phyloP scores from a whole-genome alignment of 2,113 vertebrate genomes.

The Poicephalus gulielmi region DNA sequence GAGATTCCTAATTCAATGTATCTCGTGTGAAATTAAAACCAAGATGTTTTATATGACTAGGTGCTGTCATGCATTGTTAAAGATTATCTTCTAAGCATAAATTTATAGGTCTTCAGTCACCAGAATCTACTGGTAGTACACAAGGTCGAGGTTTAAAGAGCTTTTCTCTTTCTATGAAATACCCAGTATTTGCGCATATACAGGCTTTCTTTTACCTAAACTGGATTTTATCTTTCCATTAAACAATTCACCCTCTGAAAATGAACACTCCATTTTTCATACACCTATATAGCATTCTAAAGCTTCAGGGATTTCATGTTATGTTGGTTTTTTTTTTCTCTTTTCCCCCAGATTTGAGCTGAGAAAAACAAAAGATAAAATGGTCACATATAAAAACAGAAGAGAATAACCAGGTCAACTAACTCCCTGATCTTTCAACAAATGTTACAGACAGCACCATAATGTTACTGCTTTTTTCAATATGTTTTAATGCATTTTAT shows the following conservation, averaged over 20 bases:
- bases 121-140: not conserved
- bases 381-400: not conserved
- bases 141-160: not conserved
- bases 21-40: not conserved
- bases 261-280: not conserved
- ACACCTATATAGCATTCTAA: not conserved
- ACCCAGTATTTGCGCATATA: not conserved
- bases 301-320: not conserved
- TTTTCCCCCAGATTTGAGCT: not conserved
- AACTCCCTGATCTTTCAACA: not conserved
- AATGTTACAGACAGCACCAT: not conserved
- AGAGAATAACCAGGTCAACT: not conserved
- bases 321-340: rapidly evolving
- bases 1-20: not conserved
- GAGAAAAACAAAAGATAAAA: not conserved
- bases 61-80: not conserved
- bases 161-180: not conserved
- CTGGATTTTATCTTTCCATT: not conserved
- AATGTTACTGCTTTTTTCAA: not conserved
- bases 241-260: not conserved
- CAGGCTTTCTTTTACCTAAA: not conserved
- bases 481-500: not conserved
- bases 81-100: not conserved
- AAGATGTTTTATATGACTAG: not conserved
- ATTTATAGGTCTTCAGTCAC: not conserved